Percentiles rank a stretch among this genome's conserved stretches.
Conservation (phyloP, 2,888 invertebrate genomes). For the Iselma pallidipennis region DNA sequence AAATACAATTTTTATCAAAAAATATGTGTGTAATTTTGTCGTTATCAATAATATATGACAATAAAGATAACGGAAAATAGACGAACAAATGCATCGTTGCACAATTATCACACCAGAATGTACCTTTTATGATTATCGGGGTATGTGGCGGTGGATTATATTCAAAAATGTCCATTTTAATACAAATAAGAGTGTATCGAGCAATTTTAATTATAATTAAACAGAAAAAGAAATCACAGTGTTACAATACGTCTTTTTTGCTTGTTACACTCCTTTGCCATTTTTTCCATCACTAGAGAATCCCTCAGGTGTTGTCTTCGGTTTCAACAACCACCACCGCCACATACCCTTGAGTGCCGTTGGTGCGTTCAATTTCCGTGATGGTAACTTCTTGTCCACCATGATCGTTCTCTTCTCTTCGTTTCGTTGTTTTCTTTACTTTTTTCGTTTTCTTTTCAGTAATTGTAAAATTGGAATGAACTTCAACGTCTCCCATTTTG, state of each 20-base stretch:
- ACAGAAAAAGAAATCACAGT: too few relatives aligned
- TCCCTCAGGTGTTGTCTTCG: too few relatives aligned
- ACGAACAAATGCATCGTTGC: not conserved
- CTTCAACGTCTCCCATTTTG: conserved; percentile 88
- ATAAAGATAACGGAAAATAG: not conserved
- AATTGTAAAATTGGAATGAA: conserved; percentile 82
- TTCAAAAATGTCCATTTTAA: not conserved
- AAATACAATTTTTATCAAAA: not conserved
- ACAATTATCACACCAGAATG: conserved; percentile 24
- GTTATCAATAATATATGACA: not conserved
- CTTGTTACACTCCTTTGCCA: not conserved
- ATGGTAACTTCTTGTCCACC: conserved; percentile 79
- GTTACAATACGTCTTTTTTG: too few relatives aligned
- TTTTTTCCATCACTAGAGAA: not conserved
- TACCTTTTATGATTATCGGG: conserved; percentile 56
- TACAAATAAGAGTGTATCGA: not conserved
- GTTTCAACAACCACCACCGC: too few relatives aligned
- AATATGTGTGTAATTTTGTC: not conserved
- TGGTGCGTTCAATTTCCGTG: conserved; percentile 74
- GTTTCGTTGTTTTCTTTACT: conserved; percentile 88
- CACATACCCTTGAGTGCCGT: conserved; percentile 81
- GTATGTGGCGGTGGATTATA: conserved; percentile 53
- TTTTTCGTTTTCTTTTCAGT: conserved; percentile 85
- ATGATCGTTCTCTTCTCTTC: conserved; percentile 75
- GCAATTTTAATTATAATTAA: too few relatives aligned